Conservation (phyloP, 2,888 invertebrate species). For the Drosophila algonquin region DNA sequence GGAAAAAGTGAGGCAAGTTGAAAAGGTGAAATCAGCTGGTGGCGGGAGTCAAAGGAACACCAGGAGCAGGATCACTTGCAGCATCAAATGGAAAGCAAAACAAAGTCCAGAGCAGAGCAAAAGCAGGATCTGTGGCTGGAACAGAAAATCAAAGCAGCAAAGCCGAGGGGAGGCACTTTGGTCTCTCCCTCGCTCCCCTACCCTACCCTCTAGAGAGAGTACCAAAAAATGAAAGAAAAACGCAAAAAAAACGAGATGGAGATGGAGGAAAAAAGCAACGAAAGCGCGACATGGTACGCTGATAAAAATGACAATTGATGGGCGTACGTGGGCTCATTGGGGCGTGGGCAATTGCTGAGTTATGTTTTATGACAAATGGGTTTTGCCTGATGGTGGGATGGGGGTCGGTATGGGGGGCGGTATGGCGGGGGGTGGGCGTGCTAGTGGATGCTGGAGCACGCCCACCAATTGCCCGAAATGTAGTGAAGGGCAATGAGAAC, state of each 20-base stretch:
- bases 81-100: background rate
- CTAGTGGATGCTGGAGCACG: slow-evolving; percentile 5
- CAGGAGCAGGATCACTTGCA: background rate
- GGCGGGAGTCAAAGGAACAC: background rate
- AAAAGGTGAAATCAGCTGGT: slow-evolving; percentile 1
- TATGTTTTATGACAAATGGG: slow-evolving; percentile 77
- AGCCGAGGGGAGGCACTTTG: too few relatives aligned
- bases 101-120: too few relatives aligned
- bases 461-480: slow-evolving; percentile 27
- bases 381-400: slow-evolving; percentile 18
- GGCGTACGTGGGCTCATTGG: slow-evolving; percentile 75
- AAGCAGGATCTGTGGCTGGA: too few relatives aligned
- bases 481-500: background rate
- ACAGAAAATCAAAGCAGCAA: too few relatives aligned
- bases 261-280: slow-evolving; percentile 20
- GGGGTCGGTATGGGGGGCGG: background rate
- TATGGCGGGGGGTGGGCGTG: background rate
- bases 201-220: background rate
- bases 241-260: background rate
- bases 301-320: slow-evolving; percentile 79
- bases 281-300: slow-evolving; percentile 69
- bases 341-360: slow-evolving; percentile 79
- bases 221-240: background rate
- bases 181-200: too few relatives aligned
- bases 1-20: background rate